Evolutionary conservation across 2,888 invertebrate genomes (phyloP), one percentile per base, ranked within the genome.

Genomic region (Plebejus argus): DNA sequence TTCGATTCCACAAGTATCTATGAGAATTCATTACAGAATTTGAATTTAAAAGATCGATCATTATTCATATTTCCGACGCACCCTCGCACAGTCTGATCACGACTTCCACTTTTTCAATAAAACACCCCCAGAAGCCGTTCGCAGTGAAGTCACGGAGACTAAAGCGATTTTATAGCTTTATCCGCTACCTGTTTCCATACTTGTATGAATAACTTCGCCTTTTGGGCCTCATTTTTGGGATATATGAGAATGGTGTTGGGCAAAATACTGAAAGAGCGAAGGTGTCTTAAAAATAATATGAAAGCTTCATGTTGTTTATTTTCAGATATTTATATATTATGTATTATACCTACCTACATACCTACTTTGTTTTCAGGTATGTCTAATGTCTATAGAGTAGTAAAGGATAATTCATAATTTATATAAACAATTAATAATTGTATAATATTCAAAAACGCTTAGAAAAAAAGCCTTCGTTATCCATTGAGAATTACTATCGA

Each of bases 51-150:
- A 82, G 78, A 81, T 80, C 81, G 79, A 79, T 79, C 80, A 91
- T 88, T 90, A 93, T 93, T 93, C 92, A 93, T 93, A 92, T 92
- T 91, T 87, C 90, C 85, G 85, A 83, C 83, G 84, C 85, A 85
- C 84, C 84, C 85, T 89, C 85, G 86, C 85, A 89, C 83, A 93
- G 88, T 92, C 93, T 81, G 86, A 87, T 92, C 93, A 93, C 93
- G 93, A 87, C 85, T 87, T 85, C 81, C 91, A 93, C 90, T 93
- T 93, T 93, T 93, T 93, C 93, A 93, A 93, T 93, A 93, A 93
- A 93, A 91, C 91, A 90, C 89, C 90, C 89, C 86, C 84, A 84
- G 84, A 87, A 84, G 83, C 84, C 85, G 86, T 87, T 91, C 88
- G 87, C 82, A 94, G 89, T 92, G 85, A 87, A 89, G 92, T 93